phyloP scores from a whole-genome alignment of 2,797 vertebrate genomes.

The Phylloscopus collybita region DNA sequence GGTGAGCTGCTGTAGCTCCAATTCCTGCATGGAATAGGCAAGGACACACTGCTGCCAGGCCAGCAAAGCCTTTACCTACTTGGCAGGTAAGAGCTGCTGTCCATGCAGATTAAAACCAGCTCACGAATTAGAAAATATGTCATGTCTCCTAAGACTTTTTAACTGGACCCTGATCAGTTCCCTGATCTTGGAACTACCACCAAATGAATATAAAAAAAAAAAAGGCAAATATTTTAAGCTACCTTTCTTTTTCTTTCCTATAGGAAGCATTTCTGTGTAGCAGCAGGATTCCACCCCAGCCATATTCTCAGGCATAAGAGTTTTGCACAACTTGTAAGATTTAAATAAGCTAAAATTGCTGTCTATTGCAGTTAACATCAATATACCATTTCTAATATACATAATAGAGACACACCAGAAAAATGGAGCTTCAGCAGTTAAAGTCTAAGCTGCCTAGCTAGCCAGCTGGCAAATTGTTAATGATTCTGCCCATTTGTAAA shows the following conservation, averaged over 20 bases:
- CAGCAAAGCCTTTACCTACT: not conserved
- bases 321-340: not conserved
- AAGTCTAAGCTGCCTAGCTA: not conserved
- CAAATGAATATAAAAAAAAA: not conserved
- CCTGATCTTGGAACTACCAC: not conserved
- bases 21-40: not conserved
- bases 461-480: conserved; percentile 2
- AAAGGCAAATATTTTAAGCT: not conserved
- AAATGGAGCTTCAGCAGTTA: not conserved
- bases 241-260: not conserved
- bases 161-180: not conserved
- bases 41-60: not conserved
- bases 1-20: not conserved
- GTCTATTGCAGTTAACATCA: not conserved
- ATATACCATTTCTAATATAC: not conserved
- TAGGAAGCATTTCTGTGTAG: not conserved
- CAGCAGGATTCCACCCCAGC: not conserved
- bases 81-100: not conserved
- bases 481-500: conserved; percentile 25
- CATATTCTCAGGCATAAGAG: not conserved
- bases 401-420: not conserved
- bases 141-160: not conserved
- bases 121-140: not conserved
- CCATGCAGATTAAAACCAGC: not conserved
- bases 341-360: not conserved